Evolutionary conservation across 2,113 vertebrate species (phyloP), one percentile per base, ranked within the genome.

Genomic region (Phalacrocorax brasilianus): DNA sequence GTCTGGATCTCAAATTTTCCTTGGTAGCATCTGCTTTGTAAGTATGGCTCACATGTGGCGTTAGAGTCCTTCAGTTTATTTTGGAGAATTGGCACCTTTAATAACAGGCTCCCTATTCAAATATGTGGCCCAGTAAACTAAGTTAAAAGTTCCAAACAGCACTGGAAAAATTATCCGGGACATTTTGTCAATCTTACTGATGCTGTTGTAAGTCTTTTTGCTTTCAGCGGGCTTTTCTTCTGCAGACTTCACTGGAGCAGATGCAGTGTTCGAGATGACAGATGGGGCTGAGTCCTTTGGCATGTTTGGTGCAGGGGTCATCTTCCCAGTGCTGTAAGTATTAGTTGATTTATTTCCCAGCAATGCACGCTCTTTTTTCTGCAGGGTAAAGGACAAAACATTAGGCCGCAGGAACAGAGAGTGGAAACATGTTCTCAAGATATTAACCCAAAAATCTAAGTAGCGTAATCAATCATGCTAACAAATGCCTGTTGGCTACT

Each of bases 171-270:
- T 98, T 88, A 99, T 99, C 88, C 99, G 98, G 94, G 99, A 99
- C 99, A 99, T 99, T 97, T 99, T 99, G 98, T 99, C 99, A 53
- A 99, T 99, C 98, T 99, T 99, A 98, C 99, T 99, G 97, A 99
- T 99, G 72, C 99, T 99, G 98, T 99, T 99, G 96, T 99, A 99
- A 85, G 99, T 99, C 98, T 99, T 99, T 98, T 99, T 99, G 94
- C 98, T 99, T 96, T 99, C 99, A 12, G 98, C 63, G 0, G 98
- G 96, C 97, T 99, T 99, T 97, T 98, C 97, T 94, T 99, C 99
- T 2, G 98, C 76, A 28, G 98, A 77, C 92, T 99, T 99, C 70
- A 98, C 98, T 81, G 98, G 98, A 61, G 98, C 98, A 3, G 99
- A 88, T 16, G 98, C 97, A 89, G 98, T 94, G 74, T 99, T 99